Conservation (phyloP, 2,113 vertebrate genomes). For the Stegostoma tigrinum region DNA sequence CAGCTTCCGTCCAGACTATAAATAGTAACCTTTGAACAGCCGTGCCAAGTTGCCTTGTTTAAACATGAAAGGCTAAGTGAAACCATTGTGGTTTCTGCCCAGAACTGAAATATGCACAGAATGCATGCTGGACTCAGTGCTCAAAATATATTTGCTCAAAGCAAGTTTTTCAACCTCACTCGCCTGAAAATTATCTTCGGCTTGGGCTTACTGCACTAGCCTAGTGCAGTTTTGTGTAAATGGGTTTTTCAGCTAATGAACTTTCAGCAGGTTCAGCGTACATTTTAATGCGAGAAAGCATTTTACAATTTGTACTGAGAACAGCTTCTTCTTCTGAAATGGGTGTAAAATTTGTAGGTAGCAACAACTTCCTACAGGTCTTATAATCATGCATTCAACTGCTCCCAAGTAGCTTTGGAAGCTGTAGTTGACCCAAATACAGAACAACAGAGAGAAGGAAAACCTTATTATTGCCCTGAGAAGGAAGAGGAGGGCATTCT, state of each 20-base stretch:
- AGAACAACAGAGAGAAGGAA: background rate
- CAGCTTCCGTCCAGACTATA: constrained; percentile 7
- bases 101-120: background rate
- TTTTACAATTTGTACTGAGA: background rate
- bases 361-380: background rate
- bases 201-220: background rate
- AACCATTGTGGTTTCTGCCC: background rate
- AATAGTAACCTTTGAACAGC: background rate
- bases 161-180: background rate
- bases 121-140: background rate
- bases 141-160: background rate
- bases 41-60: background rate
- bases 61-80: background rate
- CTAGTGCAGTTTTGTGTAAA: background rate
- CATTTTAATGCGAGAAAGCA: background rate
- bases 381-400: background rate
- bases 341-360: no score
- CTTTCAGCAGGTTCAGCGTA: background rate
- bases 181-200: background rate
- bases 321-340: background rate
- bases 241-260: background rate
- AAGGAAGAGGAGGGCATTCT: background rate
- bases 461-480: background rate
- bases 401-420: background rate
- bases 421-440: background rate